Base-by-base conservation (phyloP, 2,888 invertebrate genomes). In the Melinaea marsaeus region DNA sequence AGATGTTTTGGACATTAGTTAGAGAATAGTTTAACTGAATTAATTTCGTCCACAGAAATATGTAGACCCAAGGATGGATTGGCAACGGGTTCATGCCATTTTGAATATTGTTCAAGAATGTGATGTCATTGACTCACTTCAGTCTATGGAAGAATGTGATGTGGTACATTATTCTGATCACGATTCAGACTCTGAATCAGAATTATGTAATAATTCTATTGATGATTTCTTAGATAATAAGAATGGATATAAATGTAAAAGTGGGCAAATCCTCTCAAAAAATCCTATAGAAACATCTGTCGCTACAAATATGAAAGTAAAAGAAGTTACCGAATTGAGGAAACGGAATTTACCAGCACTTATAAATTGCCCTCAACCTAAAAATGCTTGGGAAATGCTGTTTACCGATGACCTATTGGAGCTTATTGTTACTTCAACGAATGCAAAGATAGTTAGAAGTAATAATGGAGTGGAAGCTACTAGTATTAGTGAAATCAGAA, bases 21-120 rank as follows among this genome's bases (percentile, higher is more conserved):
- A 67, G 76, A 79, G 85, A 83, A 87, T 87, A 78, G 88, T 87
- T 86, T 81, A 88, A 84, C 77, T 83, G 79, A 77, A 79, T 85
- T 88, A 78, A 87, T 89, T 88, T 89, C 79, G 82, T 90, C 80
- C 90, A 80, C 90, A 90, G 90, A 91, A 79, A 74, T 82, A 79
- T 86, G 80, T 87, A 79, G 90, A 90, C 81, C 90, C 90, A 60
- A 81, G 90, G 76, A 87, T 86, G 85, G 90, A 90, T 83, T 90
- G 90, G 90, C 85, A 85, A 68, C 85, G 89, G 65, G 90, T 90
- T 63, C 85, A 88, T 84, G 87, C 89, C 64, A 90, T 90, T 75
- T 81, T 88, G 84, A 83, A 84, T 74, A 80, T 90, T 75, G 81
- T 90, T 73, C 85, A 88, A 84, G 85, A 86, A 67, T 85, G 83